phyloP scores from a whole-genome alignment of 2,113 vertebrate species.

The Argyrosomus japonicus region DNA sequence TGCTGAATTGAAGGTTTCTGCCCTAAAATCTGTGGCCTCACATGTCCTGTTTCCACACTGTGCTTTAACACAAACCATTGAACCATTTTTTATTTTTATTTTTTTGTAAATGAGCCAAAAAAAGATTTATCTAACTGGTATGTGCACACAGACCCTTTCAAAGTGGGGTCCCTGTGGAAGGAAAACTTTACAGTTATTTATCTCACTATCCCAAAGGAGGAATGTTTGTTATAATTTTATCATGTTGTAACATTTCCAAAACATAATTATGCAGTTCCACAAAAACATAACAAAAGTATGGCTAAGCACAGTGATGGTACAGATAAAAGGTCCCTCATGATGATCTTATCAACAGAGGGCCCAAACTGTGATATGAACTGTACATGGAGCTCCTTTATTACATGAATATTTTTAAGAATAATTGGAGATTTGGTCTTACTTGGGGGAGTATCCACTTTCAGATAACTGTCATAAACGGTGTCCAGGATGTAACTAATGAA shows the following conservation, averaged over 20 bases:
- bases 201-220: background rate
- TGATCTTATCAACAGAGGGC: background rate
- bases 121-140: background rate
- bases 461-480: conserved; percentile 82
- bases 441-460: conserved; percentile 3
- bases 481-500: conserved; percentile 87
- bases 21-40: background rate
- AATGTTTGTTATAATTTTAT: background rate
- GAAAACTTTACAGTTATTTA: background rate
- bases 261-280: background rate
- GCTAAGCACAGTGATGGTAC: background rate
- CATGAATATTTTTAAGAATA: background rate
- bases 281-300: no score
- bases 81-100: background rate
- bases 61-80: background rate
- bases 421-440: conserved; percentile 58
- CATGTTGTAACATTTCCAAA: background rate
- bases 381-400: background rate
- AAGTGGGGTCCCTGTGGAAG: background rate
- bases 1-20: conserved; percentile 24
- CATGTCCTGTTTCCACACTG: background rate
- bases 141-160: background rate
- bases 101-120: background rate
- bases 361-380: background rate
- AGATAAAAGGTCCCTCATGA: background rate